A percentile compares a stretch with the other conserved stretches of the same genome.
Evolutionary conservation across 2,888 invertebrate species (phyloP).

Genomic region (Amiota minor): DNA sequence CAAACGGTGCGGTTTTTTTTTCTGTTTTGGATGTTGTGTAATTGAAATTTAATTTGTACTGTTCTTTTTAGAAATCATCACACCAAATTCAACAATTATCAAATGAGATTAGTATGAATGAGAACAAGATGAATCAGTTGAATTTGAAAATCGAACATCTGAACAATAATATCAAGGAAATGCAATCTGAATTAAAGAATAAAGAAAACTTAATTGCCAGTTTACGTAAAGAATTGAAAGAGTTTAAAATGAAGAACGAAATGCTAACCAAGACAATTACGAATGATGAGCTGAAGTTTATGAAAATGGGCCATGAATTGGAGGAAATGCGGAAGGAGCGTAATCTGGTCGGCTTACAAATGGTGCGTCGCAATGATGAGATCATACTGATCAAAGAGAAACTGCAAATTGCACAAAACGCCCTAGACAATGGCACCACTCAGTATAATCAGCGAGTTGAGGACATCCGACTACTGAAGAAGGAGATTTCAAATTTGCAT

Average conservation of each 20-base stretch:
- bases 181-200: slow-evolving; percentile 75
- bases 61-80: slow-evolving; percentile 74
- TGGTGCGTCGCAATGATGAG: slow-evolving; percentile 89
- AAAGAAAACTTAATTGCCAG: slow-evolving; percentile 57
- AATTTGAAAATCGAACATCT: slow-evolving; percentile 79
- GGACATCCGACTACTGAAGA: slow-evolving; percentile 86
- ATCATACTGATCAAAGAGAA: slow-evolving; percentile 86
- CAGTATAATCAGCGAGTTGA: slow-evolving; percentile 86
- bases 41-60: too few relatives aligned
- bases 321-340: slow-evolving; percentile 84
- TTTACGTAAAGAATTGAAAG: slow-evolving; percentile 64
- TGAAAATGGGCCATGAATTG: slow-evolving; percentile 82
- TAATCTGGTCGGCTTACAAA: slow-evolving; percentile 87
- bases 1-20: slow-evolving; percentile 77
- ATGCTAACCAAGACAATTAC: slow-evolving; percentile 80
- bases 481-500: slow-evolving; percentile 85
- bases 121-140: slow-evolving; percentile 81
- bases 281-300: slow-evolving; percentile 80
- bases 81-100: slow-evolving; percentile 88
- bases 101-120: slow-evolving; percentile 86
- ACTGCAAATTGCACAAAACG: slow-evolving; percentile 85
- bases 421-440: slow-evolving; percentile 81
- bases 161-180: slow-evolving; percentile 81
- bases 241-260: slow-evolving; percentile 66
- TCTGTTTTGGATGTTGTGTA: not conserved